Conservation (phyloP, 2,113 vertebrate species). For the Zosterops borbonicus region DNA sequence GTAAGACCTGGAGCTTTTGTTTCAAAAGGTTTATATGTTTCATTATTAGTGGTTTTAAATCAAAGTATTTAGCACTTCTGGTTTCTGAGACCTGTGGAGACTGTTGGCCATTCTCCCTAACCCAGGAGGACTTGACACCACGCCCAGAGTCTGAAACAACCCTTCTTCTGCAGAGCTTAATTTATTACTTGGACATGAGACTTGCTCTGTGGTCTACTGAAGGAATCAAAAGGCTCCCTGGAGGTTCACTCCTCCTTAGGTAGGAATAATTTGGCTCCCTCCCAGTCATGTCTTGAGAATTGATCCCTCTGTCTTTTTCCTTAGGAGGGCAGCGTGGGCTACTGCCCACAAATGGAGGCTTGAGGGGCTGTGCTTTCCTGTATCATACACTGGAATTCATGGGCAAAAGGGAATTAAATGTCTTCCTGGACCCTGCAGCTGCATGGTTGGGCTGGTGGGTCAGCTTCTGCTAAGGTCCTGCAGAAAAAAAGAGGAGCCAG, state of each 20-base stretch:
- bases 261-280: background rate
- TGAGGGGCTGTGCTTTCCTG: background rate
- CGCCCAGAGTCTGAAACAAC: slow-evolving; percentile 19
- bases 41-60: background rate
- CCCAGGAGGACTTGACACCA: slow-evolving; percentile 43
- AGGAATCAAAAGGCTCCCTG: slow-evolving; percentile 32
- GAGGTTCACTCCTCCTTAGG: slow-evolving; percentile 11
- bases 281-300: background rate
- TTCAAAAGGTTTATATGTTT: background rate
- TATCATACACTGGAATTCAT: background rate
- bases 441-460: background rate
- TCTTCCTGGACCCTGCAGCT: background rate
- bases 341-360: background rate
- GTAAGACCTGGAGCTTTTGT: background rate
- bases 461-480: background rate
- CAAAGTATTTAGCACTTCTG: background rate
- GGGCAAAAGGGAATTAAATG: background rate
- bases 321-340: background rate
- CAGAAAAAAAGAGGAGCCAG: background rate
- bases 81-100: background rate
- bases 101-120: slow-evolving; percentile 10
- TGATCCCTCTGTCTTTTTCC: background rate
- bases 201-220: background rate
- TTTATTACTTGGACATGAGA: slow-evolving; percentile 25
- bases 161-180: background rate